These are phyloP conservation scores for Leucopternis melanops DNA, from an alignment of 2,113 vertebrate species.

Conservation along the genomic window DNA sequence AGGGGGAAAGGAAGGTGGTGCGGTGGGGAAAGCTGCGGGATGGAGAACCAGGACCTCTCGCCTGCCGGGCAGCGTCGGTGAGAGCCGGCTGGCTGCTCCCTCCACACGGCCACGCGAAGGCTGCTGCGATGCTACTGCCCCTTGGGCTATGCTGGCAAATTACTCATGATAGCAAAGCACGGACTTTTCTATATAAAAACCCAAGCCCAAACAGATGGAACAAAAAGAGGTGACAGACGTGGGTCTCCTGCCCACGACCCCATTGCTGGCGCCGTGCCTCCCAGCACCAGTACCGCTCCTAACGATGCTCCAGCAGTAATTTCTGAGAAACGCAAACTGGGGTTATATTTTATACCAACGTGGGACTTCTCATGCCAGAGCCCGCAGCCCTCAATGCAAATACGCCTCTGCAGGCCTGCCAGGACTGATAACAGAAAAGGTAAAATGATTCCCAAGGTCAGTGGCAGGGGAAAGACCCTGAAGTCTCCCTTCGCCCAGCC, in stretches of 20 bases:
- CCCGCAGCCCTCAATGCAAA: neutral
- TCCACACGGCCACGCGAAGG: accelerated
- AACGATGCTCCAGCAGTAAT: neutral
- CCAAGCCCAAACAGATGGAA: neutral
- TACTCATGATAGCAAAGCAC: accelerated
- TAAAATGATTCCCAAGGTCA: neutral
- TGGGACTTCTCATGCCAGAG: neutral
- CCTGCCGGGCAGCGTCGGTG: accelerated
- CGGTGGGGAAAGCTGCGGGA: neutral
- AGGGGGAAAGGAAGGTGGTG: neutral
- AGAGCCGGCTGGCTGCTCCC: neutral
- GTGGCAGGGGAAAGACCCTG: accelerated
- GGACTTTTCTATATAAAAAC: neutral
- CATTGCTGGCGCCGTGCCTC: accelerated
- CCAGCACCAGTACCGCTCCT: neutral
- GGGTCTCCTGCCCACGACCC: neutral
- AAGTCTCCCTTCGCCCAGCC: neutral
- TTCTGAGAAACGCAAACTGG: accelerated
- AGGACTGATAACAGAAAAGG: neutral
- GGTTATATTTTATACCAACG: neutral
- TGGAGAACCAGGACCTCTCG: neutral
- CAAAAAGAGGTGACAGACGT: neutral
- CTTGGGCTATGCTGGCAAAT: neutral
- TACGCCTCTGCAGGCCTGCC: neutral
- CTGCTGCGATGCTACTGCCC: neutral